phyloP scores from a whole-genome alignment of 1,140 invertebrate genomes.

The Drosophila pruinosa region DNA sequence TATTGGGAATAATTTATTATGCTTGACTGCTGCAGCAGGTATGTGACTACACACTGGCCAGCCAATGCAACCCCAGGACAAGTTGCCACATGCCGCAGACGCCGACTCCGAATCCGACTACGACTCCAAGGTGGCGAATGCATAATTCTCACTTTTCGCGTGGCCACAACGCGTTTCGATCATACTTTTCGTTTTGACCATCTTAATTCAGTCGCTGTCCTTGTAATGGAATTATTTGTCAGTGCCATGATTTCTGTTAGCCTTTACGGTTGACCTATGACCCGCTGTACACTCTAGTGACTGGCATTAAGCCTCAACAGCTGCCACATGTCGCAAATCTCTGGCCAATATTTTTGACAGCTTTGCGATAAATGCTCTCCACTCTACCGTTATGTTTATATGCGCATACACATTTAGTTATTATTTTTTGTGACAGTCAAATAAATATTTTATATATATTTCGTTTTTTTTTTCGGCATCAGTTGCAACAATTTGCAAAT shows the following conservation, averaged over 20 bases:
- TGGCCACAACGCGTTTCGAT: constrained; percentile 11
- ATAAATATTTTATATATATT: constrained; percentile 56
- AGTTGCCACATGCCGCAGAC: not conserved
- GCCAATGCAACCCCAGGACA: not conserved
- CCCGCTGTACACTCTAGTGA: too few species aligned
- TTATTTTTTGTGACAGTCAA: constrained; percentile 9
- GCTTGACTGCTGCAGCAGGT: constrained; percentile 18
- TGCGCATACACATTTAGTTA: not conserved
- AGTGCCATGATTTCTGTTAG: constrained; percentile 40
- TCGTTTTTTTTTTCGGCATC: constrained; percentile 22
- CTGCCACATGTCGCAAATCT: constrained; percentile 26
- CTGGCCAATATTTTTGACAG: constrained; percentile 35
- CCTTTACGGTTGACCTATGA: not conserved
- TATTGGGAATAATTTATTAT: constrained; percentile 76
- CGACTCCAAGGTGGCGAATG: constrained; percentile 29
- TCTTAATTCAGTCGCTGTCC: constrained; percentile 62
- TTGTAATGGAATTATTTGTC: constrained; percentile 76
- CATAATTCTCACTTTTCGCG: constrained; percentile 68
- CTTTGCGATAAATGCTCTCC: not conserved
- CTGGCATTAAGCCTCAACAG: constrained; percentile 20
- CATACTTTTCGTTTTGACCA: constrained; percentile 29
- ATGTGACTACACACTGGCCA: not conserved
- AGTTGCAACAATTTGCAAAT: constrained; percentile 55
- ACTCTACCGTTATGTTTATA: not conserved
- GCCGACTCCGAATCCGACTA: too few species aligned